phyloP scores from a whole-genome alignment of 2,888 invertebrate species.

The Brenthis hecate region DNA sequence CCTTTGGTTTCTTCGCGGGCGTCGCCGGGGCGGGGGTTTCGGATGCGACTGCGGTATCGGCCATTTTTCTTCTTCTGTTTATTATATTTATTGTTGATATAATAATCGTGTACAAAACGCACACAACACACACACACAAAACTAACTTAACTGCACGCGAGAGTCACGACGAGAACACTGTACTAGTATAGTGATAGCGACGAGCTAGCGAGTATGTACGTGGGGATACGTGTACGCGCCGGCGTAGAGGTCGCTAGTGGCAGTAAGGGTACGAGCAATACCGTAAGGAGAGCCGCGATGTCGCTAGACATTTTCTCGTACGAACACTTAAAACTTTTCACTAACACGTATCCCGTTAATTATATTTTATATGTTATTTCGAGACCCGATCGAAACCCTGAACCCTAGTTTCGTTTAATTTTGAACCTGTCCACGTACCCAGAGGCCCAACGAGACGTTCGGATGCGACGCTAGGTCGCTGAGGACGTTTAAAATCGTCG shows the following conservation, averaged over 20 bases:
- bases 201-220: no score
- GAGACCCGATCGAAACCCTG: no score
- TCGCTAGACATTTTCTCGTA: conserved; percentile 38
- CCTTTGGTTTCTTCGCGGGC: conserved; percentile 51
- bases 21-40: conserved; percentile 53
- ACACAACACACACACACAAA: not conserved
- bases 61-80: conserved; percentile 41
- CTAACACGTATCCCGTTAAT: conserved; percentile 30
- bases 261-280: conserved; percentile 22
- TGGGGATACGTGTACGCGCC: not conserved
- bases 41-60: conserved; percentile 52
- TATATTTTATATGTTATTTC: conserved; percentile 12
- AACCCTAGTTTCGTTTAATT: no score
- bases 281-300: conserved; percentile 36
- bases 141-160: no score
- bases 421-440: no score
- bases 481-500: conserved; percentile 18
- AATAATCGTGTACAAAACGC: not conserved
- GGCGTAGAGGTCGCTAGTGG: conserved; percentile 27
- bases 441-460: no score
- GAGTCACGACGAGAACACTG: not conserved
- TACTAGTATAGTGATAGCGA: not conserved
- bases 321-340: conserved; percentile 38
- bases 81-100: not conserved
- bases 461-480: not conserved